Conservation (phyloP, 2,113 vertebrate species). For the Piaya cayana region DNA sequence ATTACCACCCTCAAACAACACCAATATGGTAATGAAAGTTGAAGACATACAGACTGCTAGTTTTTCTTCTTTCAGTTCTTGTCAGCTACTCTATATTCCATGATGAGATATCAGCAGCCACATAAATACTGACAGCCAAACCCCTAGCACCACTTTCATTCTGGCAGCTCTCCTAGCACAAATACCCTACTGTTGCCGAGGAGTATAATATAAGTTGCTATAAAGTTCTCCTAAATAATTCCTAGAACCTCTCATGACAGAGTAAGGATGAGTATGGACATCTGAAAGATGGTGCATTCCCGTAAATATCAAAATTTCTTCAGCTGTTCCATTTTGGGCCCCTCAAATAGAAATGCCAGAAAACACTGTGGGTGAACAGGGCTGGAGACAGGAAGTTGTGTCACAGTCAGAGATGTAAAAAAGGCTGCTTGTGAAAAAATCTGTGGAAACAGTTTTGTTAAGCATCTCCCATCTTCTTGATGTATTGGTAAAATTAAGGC, state of each 20-base stretch:
- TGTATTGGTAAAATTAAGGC: background rate
- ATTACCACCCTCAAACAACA: background rate
- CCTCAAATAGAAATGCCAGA: background rate
- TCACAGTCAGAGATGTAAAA: background rate
- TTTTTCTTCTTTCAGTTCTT: background rate
- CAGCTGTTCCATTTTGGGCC: background rate
- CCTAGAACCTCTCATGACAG: background rate
- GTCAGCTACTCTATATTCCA: background rate
- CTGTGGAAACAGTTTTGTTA: background rate
- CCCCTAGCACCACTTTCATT: background rate
- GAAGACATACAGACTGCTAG: background rate
- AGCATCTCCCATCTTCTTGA: background rate
- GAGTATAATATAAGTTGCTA: fast-evolving
- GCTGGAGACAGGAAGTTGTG: background rate
- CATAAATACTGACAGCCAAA: background rate
- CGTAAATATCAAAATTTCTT: background rate
- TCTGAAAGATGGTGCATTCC: background rate
- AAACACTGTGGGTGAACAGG: background rate
- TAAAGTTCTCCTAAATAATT: background rate
- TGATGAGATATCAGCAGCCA: background rate
- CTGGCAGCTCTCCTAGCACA: background rate
- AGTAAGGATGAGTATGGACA: background rate
- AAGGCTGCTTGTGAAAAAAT: background rate
- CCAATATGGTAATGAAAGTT: background rate
- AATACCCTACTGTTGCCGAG: background rate